phyloP scores from a whole-genome alignment of 2,113 vertebrate genomes.

The Percopsis transmontana region DNA sequence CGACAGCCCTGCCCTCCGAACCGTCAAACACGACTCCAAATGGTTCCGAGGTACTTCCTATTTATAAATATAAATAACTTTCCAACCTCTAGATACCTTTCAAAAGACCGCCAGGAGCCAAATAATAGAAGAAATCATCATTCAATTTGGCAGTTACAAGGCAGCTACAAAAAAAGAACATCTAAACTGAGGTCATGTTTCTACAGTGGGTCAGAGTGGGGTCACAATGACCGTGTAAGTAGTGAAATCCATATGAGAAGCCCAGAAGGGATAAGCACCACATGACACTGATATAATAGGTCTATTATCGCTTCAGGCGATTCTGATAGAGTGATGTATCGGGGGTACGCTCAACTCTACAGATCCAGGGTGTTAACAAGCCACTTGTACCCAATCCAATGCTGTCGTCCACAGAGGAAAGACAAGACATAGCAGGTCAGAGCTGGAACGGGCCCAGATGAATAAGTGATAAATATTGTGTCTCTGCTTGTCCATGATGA shows the following conservation, averaged over 20 bases:
- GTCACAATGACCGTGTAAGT: constrained; percentile 13
- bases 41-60: constrained; percentile 92
- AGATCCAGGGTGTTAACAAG: constrained; percentile 38
- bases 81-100: constrained; percentile 16
- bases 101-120: constrained; percentile 5
- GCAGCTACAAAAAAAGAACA: constrained; percentile 13
- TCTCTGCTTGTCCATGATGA: constrained; percentile 49
- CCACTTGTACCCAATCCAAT: not conserved
- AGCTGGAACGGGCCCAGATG: constrained; percentile 38
- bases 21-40: constrained; percentile 96
- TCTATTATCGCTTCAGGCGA: constrained; percentile 27
- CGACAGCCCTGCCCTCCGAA: constrained; percentile 90
- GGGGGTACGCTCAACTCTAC: constrained; percentile 45
- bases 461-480: constrained; percentile 63
- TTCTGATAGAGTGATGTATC: constrained; percentile 47
- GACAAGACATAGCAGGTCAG: constrained; percentile 49
- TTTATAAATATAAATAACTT: constrained; percentile 23
- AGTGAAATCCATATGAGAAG: constrained; percentile 20
- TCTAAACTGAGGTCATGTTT: not conserved
- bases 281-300: constrained; percentile 21
- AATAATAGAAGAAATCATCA: constrained; percentile 19
- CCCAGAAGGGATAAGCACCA: constrained; percentile 21
- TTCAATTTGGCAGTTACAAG: too few species aligned
- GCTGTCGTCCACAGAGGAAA: constrained; percentile 25
- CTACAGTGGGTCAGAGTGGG: constrained; percentile 3